Conservation (phyloP, 2,113 vertebrate species). For the Brachyhypopomus occidentalis region DNA sequence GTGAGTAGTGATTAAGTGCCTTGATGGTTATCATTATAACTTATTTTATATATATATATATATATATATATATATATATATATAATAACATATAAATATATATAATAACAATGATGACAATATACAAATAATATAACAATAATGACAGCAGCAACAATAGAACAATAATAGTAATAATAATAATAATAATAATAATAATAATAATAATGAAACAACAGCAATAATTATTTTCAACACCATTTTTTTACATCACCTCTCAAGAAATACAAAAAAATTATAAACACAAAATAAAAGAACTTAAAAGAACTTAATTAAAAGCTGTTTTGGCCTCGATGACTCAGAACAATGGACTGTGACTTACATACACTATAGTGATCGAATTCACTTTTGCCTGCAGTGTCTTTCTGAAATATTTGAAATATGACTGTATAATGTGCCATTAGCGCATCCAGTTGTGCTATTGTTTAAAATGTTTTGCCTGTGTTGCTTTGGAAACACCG, state of each 20-base stretch:
- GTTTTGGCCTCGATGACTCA: neutral
- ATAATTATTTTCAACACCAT: neutral
- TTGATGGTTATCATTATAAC: neutral
- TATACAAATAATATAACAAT: no score
- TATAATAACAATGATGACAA: no score
- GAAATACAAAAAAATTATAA: no score
- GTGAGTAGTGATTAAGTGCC: no score
- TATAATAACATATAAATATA: no score
- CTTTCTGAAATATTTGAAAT: neutral
- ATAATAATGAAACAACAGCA: neutral
- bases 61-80: no score
- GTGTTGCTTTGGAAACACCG: slow-evolving; percentile 13
- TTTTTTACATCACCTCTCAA: no score
- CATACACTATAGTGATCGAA: neutral
- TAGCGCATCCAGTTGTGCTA: neutral
- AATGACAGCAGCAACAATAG: neutral
- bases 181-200: neutral
- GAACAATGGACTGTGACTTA: slow-evolving; percentile 1
- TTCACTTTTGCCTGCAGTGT: slow-evolving; percentile 20
- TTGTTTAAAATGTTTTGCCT: slow-evolving; percentile 26
- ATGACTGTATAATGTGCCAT: slow-evolving; percentile 27
- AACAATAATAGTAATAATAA: neutral
- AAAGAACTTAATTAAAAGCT: slow-evolving; percentile 21
- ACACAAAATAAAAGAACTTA: neutral
- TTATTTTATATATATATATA: no score